phyloP scores from a whole-genome alignment of 2,113 vertebrate species.

The Sturnus vulgaris region DNA sequence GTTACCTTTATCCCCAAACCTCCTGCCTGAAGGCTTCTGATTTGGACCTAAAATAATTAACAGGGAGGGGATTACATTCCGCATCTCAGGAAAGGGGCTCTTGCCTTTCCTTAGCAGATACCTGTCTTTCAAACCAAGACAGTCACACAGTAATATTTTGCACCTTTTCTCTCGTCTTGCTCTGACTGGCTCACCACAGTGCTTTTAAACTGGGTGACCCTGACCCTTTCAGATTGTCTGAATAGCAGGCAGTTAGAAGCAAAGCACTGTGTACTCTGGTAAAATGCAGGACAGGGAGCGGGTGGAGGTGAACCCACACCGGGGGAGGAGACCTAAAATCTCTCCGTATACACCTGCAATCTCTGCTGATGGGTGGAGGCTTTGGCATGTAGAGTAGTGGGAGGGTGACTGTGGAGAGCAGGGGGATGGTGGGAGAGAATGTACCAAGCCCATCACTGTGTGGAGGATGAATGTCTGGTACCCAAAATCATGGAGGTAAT shows the following conservation, averaged over 20 bases:
- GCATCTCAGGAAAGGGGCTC: too few relatives aligned
- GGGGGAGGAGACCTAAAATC: neutral
- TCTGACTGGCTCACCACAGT: neutral
- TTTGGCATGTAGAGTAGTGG: neutral
- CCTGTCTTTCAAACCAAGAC: too few relatives aligned
- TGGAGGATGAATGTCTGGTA: neutral
- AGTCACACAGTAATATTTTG: neutral
- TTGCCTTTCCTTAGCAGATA: too few relatives aligned
- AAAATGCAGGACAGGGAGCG: neutral
- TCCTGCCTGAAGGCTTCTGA: too few relatives aligned
- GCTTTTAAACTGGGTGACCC: neutral
- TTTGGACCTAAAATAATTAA: too few relatives aligned
- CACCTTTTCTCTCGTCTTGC: neutral
- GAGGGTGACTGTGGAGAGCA: neutral
- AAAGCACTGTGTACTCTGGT: neutral
- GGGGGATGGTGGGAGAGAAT: neutral
- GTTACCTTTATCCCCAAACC: too few relatives aligned
- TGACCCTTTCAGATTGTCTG: neutral
- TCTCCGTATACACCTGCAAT: fast-evolving
- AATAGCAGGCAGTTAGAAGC: neutral
- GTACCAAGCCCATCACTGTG: neutral
- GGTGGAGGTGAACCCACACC: fast-evolving
- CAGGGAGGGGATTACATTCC: too few relatives aligned
- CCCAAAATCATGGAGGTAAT: neutral
- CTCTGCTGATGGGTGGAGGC: neutral